Percentiles rank a stretch among this genome's conserved stretches.
phyloP scores from a whole-genome alignment of 2,113 vertebrate genomes.

The Callaeas wilsoni region DNA sequence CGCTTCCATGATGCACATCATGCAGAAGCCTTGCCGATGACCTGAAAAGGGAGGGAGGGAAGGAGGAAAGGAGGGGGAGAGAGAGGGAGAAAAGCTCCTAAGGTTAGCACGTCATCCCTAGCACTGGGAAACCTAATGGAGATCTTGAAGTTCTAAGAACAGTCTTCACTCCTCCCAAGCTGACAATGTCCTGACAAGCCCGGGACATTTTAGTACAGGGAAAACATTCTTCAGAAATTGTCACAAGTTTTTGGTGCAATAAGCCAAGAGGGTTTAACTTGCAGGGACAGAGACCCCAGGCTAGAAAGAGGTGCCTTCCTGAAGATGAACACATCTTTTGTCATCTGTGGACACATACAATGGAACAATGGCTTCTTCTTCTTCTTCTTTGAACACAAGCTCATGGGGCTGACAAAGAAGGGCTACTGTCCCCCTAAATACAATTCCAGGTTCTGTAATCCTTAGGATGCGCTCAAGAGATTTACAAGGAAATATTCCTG shows the following conservation, averaged over 20 bases:
- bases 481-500: neutral
- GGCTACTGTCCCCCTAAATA: neutral
- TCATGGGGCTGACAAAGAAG: neutral
- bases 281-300: neutral
- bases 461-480: neutral
- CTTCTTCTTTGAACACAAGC: neutral
- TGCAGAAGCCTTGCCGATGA: constrained; percentile 85
- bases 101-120: neutral
- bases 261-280: neutral
- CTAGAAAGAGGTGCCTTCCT: neutral
- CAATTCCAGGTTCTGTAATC: neutral
- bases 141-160: neutral
- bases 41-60: constrained; percentile 63
- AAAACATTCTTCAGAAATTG: neutral
- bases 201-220: neutral
- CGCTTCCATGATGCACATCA: constrained; percentile 92
- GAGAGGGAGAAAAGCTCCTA: neutral
- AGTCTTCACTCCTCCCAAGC: neutral
- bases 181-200: neutral
- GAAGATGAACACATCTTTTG: neutral
- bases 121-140: neutral
- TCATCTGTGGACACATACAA: neutral
- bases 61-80: neutral
- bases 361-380: neutral
- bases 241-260: neutral